phyloP scores from a whole-genome alignment of 2,113 vertebrate genomes.

The Sterrhoptilus dennistouni region DNA sequence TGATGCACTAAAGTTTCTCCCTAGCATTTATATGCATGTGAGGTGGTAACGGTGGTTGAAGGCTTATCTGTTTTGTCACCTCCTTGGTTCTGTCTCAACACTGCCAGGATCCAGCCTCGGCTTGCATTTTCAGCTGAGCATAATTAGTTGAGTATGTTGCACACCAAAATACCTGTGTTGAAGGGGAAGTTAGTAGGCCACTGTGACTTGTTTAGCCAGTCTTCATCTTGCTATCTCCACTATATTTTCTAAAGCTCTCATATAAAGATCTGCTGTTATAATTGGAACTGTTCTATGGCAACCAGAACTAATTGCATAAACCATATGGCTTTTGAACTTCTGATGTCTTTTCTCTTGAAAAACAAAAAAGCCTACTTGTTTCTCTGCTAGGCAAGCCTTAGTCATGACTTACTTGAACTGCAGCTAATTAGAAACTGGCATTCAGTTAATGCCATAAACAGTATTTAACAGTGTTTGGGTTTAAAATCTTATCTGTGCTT shows the following conservation, averaged over 20 bases:
- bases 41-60: neutral
- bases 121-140: neutral
- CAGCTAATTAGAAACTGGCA: neutral
- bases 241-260: neutral
- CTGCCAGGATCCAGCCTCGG: neutral
- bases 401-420: neutral
- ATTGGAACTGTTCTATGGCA: neutral
- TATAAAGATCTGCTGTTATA: neutral
- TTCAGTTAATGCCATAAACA: neutral
- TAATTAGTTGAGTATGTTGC: neutral
- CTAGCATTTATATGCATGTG: accelerated
- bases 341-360: neutral
- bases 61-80: neutral
- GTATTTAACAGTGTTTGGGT: neutral
- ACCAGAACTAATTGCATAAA: neutral
- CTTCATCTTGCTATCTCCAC: neutral
- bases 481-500: neutral
- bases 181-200: neutral
- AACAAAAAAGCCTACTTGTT: neutral
- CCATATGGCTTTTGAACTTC: neutral
- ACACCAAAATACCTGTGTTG: neutral
- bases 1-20: neutral
- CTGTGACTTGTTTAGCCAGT: neutral
- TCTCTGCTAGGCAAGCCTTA: neutral
- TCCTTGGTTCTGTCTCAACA: neutral